Evolutionary conservation across 2,797 vertebrate species (phyloP).

Genomic region (Austrolebias charrua): DNA sequence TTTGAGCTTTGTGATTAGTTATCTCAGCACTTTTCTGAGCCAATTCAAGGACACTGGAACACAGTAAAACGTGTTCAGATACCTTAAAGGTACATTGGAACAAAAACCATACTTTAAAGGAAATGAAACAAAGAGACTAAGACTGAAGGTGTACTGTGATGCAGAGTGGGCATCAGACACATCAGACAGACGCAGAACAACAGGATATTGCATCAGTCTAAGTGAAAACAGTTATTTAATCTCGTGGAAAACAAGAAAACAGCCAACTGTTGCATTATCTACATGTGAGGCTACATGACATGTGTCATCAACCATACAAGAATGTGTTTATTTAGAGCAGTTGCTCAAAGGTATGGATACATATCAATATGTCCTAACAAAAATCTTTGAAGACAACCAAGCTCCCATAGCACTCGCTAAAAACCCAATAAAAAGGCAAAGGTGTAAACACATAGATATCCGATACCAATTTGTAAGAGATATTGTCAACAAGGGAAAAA

Average conservation of each 20-base stretch:
- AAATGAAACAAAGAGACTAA: neutral
- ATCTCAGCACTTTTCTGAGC: neutral
- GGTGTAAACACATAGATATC: too few species aligned
- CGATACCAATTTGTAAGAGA: too few species aligned
- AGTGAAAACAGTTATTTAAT: neutral
- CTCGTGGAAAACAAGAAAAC: slow-evolving; percentile 8
- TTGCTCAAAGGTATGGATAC: neutral
- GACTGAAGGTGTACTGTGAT: neutral
- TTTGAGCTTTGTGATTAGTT: neutral
- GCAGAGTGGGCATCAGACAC: neutral
- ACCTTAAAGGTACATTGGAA: neutral
- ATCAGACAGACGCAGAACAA: too few species aligned
- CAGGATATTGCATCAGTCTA: neutral
- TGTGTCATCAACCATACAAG: neutral
- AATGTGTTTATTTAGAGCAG: neutral
- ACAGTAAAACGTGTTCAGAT: neutral
- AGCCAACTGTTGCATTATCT: neutral
- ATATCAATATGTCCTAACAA: neutral
- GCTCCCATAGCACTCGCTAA: too few species aligned
- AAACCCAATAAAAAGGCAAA: too few species aligned
- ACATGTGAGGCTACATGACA: neutral
- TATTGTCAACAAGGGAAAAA: too few species aligned
- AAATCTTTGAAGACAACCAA: neutral
- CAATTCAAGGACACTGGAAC: neutral
- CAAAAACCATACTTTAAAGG: neutral